Evolutionary conservation across 2,113 vertebrate species (phyloP).

Genomic region (Caretta caretta): DNA sequence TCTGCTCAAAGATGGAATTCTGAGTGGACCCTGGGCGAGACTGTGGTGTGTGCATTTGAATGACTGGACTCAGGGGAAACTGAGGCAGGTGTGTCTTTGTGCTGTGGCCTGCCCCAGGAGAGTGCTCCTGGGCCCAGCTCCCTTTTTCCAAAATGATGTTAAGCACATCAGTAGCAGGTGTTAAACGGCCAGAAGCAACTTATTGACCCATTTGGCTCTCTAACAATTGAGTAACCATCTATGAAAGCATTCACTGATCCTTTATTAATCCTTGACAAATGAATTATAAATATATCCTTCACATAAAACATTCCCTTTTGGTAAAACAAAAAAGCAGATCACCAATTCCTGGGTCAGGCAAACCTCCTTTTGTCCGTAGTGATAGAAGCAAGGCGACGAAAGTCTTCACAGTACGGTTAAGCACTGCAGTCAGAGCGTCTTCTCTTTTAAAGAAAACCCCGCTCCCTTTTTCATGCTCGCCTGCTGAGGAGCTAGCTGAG

Average conservation of each 20-base stretch:
- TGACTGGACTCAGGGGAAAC: not conserved
- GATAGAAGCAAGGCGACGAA: not conserved
- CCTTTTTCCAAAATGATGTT: not conserved
- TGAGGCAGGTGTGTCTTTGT: not conserved
- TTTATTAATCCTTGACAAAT: not conserved
- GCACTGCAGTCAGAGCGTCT: not conserved
- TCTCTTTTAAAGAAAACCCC: not conserved
- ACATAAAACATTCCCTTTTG: not conserved
- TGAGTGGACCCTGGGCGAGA: not conserved
- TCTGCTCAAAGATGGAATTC: not conserved
- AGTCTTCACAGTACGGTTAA: rapidly evolving
- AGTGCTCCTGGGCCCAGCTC: too few species aligned
- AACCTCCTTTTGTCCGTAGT: not conserved
- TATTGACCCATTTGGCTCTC: not conserved
- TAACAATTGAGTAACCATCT: not conserved
- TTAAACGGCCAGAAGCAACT: not conserved
- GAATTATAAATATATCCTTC: not conserved
- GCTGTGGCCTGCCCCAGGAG: not conserved
- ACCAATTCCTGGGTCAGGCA: rapidly evolving
- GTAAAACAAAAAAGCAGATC: not conserved
- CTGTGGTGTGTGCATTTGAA: not conserved
- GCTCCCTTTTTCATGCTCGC: rapidly evolving
- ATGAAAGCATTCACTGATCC: not conserved
- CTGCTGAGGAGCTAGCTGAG: not conserved
- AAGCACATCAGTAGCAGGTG: not conserved